These are phyloP conservation scores for Pachypanchax playfairii DNA, from an alignment of 2,113 vertebrate genomes.

Conservation along the genomic window DNA sequence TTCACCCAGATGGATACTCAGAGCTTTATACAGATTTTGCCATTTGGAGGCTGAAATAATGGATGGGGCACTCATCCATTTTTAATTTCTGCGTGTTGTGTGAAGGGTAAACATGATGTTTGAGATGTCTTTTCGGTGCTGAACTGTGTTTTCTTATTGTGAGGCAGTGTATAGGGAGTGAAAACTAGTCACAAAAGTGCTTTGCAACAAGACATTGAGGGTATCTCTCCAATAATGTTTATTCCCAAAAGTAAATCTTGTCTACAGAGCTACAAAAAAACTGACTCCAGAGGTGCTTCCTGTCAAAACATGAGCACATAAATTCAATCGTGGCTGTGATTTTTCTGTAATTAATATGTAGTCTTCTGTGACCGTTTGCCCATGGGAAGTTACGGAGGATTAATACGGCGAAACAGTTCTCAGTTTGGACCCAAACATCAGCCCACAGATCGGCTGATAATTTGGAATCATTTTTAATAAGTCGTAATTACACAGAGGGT, in stretches of 20 bases:
- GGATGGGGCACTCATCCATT: conserved; percentile 82
- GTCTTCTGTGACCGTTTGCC: conserved; percentile 43
- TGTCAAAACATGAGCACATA: conserved; percentile 17
- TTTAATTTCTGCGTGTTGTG: conserved; percentile 84
- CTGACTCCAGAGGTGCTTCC: conserved; percentile 21
- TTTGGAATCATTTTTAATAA: conserved; percentile 84
- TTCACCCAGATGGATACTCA: conserved; percentile 82
- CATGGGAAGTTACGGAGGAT: conserved; percentile 54
- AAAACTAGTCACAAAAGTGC: conserved; percentile 72
- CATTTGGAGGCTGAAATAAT: conserved; percentile 86
- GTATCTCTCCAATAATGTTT: conserved; percentile 54
- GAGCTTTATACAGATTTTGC: conserved; percentile 81
- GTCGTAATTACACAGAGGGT: conserved; percentile 82
- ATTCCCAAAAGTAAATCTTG: conserved; percentile 50
- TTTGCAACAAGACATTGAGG: conserved; percentile 63
- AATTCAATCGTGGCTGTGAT: conserved; percentile 36
- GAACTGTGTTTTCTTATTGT: conserved; percentile 79
- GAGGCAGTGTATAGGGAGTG: conserved; percentile 53
- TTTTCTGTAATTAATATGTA: conserved; percentile 58
- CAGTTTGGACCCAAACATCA: conserved; percentile 76
- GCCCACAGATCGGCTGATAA: conserved; percentile 79
- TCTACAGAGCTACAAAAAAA: conserved; percentile 25
- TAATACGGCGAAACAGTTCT: conserved; percentile 66
- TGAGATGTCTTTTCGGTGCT: conserved; percentile 81
- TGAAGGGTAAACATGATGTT: conserved; percentile 85